phyloP scores from a whole-genome alignment of 1,140 invertebrate genomes.

The Polypedilum pembai region DNA sequence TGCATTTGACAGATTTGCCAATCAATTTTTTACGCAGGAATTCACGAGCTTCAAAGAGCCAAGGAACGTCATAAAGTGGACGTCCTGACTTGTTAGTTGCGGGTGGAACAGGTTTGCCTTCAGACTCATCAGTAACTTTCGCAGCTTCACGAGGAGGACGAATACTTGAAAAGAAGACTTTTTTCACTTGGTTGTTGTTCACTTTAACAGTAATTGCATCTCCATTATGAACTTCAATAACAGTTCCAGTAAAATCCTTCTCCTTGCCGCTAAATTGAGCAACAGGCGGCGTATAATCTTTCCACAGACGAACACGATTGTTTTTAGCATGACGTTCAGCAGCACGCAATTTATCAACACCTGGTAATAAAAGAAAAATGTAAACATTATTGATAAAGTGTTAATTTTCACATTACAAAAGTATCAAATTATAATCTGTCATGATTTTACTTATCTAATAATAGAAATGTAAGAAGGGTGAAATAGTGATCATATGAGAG shows the following conservation, averaged over 20 bases:
- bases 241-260: slow-evolving; percentile 76
- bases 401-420: too few species aligned
- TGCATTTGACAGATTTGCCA: slow-evolving; percentile 89
- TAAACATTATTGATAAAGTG: too few species aligned
- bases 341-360: slow-evolving; percentile 72
- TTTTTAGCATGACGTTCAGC: slow-evolving; percentile 86
- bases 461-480: slow-evolving; percentile 40
- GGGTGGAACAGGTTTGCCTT: slow-evolving; percentile 50
- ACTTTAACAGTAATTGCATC: slow-evolving; percentile 85
- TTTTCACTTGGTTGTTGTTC: slow-evolving; percentile 70
- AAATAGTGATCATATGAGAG: slow-evolving; percentile 37
- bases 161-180: slow-evolving; percentile 93
- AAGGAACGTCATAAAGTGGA: slow-evolving; percentile 94
- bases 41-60: slow-evolving; percentile 97
- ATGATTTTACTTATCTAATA: slow-evolving; percentile 15
- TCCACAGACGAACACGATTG: slow-evolving; percentile 78
- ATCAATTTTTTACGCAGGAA: slow-evolving; percentile 93
- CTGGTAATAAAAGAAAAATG: slow-evolving; percentile 40
- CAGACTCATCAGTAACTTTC: slow-evolving; percentile 45
- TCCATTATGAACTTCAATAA: slow-evolving; percentile 88
- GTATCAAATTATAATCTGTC: too few species aligned
- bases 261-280: slow-evolving; percentile 66
- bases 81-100: slow-evolving; percentile 61
- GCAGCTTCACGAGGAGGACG: slow-evolving; percentile 73
- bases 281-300: slow-evolving; percentile 63